These are phyloP conservation scores for Nebria ingens DNA, from an alignment of 1,140 invertebrate genomes.

Conservation along the genomic window DNA sequence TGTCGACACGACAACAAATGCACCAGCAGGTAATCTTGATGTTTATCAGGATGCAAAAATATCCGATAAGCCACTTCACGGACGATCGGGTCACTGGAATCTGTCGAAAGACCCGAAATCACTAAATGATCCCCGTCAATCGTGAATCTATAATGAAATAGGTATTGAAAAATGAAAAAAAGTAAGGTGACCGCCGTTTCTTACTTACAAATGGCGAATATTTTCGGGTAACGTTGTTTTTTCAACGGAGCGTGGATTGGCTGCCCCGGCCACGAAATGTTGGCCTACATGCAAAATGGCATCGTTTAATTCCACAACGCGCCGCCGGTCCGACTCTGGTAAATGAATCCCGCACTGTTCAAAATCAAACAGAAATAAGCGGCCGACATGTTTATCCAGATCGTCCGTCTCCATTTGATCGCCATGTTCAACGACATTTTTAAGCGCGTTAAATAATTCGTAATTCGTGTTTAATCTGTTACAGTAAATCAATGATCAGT, in stretches of 20 bases:
- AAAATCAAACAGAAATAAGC: slow-evolving; percentile 91
- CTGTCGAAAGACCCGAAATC: slow-evolving; percentile 70
- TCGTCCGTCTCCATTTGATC: slow-evolving; percentile 57
- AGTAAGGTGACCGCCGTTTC: neutral
- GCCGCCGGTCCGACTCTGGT: slow-evolving; percentile 57
- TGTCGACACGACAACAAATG: slow-evolving; percentile 62
- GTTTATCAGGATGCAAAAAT: slow-evolving; percentile 66
- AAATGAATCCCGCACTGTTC: slow-evolving; percentile 95
- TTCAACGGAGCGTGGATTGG: slow-evolving; percentile 52
- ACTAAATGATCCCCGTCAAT: slow-evolving; percentile 59
- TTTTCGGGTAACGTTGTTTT: slow-evolving; percentile 55
- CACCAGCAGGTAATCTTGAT: slow-evolving; percentile 66
- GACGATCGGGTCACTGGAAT: slow-evolving; percentile 64
- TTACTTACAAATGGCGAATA: slow-evolving; percentile 63
- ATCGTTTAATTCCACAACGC: slow-evolving; percentile 80
- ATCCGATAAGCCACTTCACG: slow-evolving; percentile 83
- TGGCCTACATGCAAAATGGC: slow-evolving; percentile 69
- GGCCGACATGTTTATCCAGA: slow-evolving; percentile 75
- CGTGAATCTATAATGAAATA: slow-evolving; percentile 51
- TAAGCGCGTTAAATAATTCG: slow-evolving; percentile 66
- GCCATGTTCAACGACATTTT: slow-evolving; percentile 54
- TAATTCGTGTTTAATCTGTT: slow-evolving; percentile 80
- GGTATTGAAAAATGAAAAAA: slow-evolving; percentile 7
- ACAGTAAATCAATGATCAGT: slow-evolving; percentile 14
- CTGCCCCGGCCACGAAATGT: slow-evolving; percentile 69